Evolutionary conservation across 2,113 vertebrate species (phyloP).

Genomic region (Alosa alosa): DNA sequence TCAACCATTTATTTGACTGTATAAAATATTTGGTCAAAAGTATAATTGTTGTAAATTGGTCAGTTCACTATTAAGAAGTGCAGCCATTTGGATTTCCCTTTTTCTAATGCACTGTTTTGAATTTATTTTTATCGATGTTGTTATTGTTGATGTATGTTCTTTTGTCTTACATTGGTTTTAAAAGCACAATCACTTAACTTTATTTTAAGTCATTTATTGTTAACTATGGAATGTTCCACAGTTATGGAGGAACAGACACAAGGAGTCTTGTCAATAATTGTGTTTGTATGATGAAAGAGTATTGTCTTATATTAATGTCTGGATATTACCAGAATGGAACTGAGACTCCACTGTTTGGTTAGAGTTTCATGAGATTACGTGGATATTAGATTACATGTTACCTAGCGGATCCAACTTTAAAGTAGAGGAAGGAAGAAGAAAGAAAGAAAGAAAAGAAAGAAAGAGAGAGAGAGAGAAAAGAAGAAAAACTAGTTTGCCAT

Average conservation of each 20-base stretch:
- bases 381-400: not conserved
- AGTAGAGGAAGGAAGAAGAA: not conserved
- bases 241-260: constrained; percentile 75
- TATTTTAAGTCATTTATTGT: constrained; percentile 86
- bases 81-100: constrained; percentile 80
- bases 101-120: constrained; percentile 95
- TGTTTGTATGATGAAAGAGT: constrained; percentile 52
- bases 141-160: constrained; percentile 66
- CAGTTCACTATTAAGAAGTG: constrained; percentile 78
- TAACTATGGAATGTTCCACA: constrained; percentile 82
- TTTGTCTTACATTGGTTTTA: constrained; percentile 86
- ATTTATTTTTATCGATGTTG: constrained; percentile 78
- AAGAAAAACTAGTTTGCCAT: constrained; percentile 5
- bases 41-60: constrained; percentile 76
- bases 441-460: not conserved
- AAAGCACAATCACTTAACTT: constrained; percentile 99
- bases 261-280: constrained; percentile 73
- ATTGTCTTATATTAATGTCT: constrained; percentile 54
- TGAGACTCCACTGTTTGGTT: constrained; percentile 5
- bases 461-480: not conserved
- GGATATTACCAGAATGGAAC: constrained; percentile 13
- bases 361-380: constrained; percentile 4
- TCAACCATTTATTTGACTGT: constrained; percentile 56
- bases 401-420: constrained; percentile 15
- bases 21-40: constrained; percentile 59